These are phyloP conservation scores for Dipodomys merriami DNA, from an alignment of 2,113 vertebrate genomes.

Conservation along the genomic window DNA sequence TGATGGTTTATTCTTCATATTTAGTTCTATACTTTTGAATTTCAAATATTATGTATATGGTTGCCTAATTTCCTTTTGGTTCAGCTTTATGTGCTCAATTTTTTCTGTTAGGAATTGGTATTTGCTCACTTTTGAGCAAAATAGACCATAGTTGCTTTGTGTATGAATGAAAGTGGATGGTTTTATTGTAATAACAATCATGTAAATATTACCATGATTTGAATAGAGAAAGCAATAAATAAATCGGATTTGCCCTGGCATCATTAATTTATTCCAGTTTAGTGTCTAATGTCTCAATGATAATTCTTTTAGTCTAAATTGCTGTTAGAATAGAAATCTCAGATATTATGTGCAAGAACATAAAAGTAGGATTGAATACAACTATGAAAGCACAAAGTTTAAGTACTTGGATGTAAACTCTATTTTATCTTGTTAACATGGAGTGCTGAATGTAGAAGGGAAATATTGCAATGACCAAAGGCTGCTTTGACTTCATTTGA, in stretches of 20 bases:
- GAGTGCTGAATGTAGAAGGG: neutral
- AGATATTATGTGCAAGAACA: neutral
- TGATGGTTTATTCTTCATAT: neutral
- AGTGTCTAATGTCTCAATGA: slow-evolving; percentile 17
- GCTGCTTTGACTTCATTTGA: neutral
- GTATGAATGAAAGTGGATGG: slow-evolving; percentile 8
- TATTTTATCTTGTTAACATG: neutral
- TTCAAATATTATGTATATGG: slow-evolving; percentile 10
- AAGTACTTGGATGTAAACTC: slow-evolving; percentile 17
- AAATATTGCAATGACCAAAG: neutral
- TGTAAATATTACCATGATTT: slow-evolving; percentile 38
- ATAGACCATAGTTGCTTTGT: neutral
- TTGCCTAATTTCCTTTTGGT: neutral
- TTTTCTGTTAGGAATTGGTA: neutral
- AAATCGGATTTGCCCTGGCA: neutral
- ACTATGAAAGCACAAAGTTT: neutral
- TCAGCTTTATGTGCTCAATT: neutral
- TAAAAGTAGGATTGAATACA: neutral
- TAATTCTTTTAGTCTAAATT: slow-evolving; percentile 21
- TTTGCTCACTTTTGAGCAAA: neutral
- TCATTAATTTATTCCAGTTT: slow-evolving; percentile 43
- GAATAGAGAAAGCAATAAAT: neutral
- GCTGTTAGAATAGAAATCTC: neutral
- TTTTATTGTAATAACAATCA: neutral
- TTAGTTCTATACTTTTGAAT: neutral